These are phyloP conservation scores for Chalcosyrphus nemorum DNA, from an alignment of 2,888 invertebrate species.

Conservation along the genomic window DNA sequence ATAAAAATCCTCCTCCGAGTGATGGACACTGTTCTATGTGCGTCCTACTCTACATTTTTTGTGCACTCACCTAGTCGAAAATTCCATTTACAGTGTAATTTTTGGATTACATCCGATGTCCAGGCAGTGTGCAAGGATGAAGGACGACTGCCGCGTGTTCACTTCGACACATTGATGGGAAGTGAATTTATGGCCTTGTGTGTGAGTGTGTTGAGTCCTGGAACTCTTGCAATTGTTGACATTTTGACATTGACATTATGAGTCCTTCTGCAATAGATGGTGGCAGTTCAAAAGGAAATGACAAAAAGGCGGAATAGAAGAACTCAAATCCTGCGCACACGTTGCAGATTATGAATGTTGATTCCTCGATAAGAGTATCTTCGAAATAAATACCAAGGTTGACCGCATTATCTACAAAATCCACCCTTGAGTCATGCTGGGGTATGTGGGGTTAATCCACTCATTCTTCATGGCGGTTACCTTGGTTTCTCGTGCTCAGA, in stretches of 20 bases:
- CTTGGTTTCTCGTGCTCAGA: neutral
- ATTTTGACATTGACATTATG: constrained; percentile 34
- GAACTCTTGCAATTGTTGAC: constrained; percentile 36
- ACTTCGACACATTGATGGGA: neutral
- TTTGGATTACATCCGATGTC: constrained; percentile 31
- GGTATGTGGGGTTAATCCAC: neutral
- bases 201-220: constrained; percentile 7
- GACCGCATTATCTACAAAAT: constrained; percentile 9
- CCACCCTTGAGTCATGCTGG: constrained; percentile 7
- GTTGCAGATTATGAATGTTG: constrained; percentile 1
- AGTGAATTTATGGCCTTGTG: constrained; percentile 30
- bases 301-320: neutral
- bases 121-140: constrained; percentile 2
- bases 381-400: constrained; percentile 33
- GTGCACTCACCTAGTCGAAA: too few relatives aligned
- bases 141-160: too few relatives aligned
- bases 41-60: too few relatives aligned
- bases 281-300: neutral
- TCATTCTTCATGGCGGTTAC: constrained; percentile 24
- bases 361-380: constrained; percentile 8
- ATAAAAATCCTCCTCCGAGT: constrained; percentile 40
- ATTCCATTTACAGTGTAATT: constrained; percentile 58
- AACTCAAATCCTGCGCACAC: constrained; percentile 7
- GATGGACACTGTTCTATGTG: constrained; percentile 27
- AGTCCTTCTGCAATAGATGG: neutral